phyloP scores from a whole-genome alignment of 2,888 invertebrate species.

The Folsomia candida region DNA sequence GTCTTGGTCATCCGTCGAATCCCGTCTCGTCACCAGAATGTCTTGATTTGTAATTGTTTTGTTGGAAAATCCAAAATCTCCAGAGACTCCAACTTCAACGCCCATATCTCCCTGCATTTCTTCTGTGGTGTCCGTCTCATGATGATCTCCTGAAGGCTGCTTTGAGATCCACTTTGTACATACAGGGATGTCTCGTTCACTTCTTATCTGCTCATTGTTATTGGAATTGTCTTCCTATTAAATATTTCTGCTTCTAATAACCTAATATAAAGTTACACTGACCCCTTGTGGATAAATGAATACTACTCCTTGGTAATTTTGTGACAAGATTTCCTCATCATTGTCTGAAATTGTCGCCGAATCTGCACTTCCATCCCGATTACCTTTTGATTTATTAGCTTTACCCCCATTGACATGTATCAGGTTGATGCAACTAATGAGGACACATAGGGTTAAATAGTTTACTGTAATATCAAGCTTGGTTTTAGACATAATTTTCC shows the following conservation, averaged over 20 bases:
- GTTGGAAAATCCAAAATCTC: background rate
- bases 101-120: constrained; percentile 4
- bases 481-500: too few species aligned
- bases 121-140: background rate
- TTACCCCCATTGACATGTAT: background rate
- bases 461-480: too few species aligned
- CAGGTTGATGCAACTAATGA: too few species aligned
- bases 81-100: background rate
- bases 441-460: too few species aligned
- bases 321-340: background rate
- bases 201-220: constrained; percentile 57
- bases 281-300: constrained; percentile 40
- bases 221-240: background rate
- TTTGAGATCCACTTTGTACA: constrained; percentile 55
- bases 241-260: background rate
- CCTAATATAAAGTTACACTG: background rate
- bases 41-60: background rate
- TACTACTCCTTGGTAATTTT: constrained; percentile 34
- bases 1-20: background rate
- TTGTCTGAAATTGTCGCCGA: background rate
- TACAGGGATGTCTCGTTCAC: constrained; percentile 62
- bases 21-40: background rate
- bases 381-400: background rate
- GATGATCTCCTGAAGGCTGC: background rate
- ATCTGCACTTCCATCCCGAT: background rate